Conservation (phyloP, 2,888 invertebrate genomes). For the Pycnomerus fuliginosus region DNA sequence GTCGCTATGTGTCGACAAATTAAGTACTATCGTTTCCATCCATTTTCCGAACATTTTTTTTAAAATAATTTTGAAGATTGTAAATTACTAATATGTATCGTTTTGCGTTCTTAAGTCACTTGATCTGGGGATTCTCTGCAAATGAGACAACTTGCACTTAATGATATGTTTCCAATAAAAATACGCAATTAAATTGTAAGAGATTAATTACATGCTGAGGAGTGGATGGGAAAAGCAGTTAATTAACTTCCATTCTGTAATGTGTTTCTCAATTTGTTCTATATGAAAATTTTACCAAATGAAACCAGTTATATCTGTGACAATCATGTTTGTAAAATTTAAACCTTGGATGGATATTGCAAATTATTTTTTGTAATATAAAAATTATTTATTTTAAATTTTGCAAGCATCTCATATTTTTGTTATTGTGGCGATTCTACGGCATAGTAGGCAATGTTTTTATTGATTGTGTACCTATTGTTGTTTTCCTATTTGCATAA, state of each 20-base stretch:
- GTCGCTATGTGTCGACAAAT: too few species aligned
- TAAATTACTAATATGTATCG: too few species aligned
- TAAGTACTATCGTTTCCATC: too few species aligned
- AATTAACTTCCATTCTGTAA: too few species aligned
- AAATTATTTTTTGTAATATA: slow-evolving; percentile 1
- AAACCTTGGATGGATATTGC: too few species aligned
- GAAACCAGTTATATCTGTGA: slow-evolving; percentile 5
- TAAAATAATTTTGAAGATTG: too few species aligned
- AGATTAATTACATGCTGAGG: background rate
- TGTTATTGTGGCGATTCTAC: slow-evolving; percentile 32
- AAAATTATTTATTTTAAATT: slow-evolving; percentile 13
- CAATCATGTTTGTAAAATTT: slow-evolving; percentile 10
- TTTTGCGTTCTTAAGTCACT: too few species aligned
- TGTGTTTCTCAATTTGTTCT: slow-evolving; percentile 17
- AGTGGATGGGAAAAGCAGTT: background rate
- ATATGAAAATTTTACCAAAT: background rate
- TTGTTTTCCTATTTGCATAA: slow-evolving; percentile 10
- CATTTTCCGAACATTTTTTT: too few species aligned
- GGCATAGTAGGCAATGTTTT: slow-evolving; percentile 33
- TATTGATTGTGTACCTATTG: slow-evolving; percentile 15
- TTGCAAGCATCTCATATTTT: slow-evolving; percentile 15
- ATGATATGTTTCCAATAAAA: too few species aligned
- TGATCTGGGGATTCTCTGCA: too few species aligned
- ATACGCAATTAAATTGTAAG: too few species aligned
- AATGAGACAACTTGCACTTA: too few species aligned